Base-by-base conservation (phyloP, 2,888 invertebrate species). In the Syrphus vitripennis region DNA sequence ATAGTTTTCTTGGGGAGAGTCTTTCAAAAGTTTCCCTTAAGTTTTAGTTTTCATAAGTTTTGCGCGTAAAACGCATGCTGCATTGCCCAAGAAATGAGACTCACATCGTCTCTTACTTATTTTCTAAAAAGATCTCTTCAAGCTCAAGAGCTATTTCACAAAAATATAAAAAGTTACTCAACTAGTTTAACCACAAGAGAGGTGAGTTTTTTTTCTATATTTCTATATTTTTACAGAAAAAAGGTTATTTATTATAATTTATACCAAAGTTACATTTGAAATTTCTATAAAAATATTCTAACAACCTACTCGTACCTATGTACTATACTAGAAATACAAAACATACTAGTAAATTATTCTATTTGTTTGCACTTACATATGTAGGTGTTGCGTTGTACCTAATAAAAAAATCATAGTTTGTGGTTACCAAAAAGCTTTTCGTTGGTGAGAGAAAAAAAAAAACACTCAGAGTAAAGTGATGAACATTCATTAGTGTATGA, bases 31-130 rank as follows among this genome's bases (percentile, higher is more conserved):
- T 34, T 34, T 31, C 14, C 29, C 19, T 34, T 14, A 9, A 40
- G 37, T 40, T 61, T 61, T 24, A 61, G 59, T 61, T 61, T 37
- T 40, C 37, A 12, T 37, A 61, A 61, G 37, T n/a, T n/a, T n/a
- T 2, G 37, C 24, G 14, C 9, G 19, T 24, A 7, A n/a, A 63
- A 12, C 63, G 29, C 26, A 26, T 63, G 29, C 26, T 40, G 14
- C 9, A 14, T 42, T 63, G 26, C 26, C 10, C 12, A 2, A 29
- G 42, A 63, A 63, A 63, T 63, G 63, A 63, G 16, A 14, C 29
- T 7, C 24, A 12, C 16, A 4, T 12, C 19, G 5, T 5, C 10
- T 40, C 1, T 61, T 42, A 4, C 61, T 0, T 0, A 9, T 0
- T 16, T 63, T 19, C 45, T 63, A 6, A 42, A 63, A 29, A 63